Percentiles rank a stretch among this genome's conserved stretches.
Conservation (phyloP, 2,797 vertebrate genomes). For the Scleropages formosus region DNA sequence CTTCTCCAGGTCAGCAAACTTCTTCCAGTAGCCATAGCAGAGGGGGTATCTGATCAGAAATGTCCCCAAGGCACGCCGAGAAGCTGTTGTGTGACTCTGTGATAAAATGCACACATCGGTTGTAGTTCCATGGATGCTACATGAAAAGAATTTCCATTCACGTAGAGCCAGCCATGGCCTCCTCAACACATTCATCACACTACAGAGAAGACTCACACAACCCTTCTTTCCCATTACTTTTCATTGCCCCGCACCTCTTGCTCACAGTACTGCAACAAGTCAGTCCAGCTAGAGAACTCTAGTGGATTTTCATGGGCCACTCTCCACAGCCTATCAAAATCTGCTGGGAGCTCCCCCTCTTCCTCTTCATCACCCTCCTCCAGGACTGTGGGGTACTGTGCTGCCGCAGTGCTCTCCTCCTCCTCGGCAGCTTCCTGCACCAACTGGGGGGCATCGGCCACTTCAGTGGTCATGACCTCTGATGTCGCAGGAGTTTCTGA, state of each 20-base stretch:
- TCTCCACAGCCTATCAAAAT: conserved; percentile 76
- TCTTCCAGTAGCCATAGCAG: conserved; percentile 88
- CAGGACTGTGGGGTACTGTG: conserved; percentile 43
- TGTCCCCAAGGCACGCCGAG: conserved; percentile 69
- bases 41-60: conserved; percentile 78
- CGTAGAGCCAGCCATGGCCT: background rate
- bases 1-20: conserved; percentile 78
- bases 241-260: conserved; percentile 67
- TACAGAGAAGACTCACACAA: background rate
- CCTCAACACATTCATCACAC: background rate
- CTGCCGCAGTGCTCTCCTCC: conserved; percentile 26
- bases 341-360: conserved; percentile 64
- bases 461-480: conserved; percentile 4
- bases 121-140: background rate
- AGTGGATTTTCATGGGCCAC: conserved; percentile 67
- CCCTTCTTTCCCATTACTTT: no score
- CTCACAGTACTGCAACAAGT: conserved; percentile 79
- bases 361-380: conserved; percentile 53
- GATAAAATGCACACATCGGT: conserved; percentile 8
- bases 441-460: conserved; percentile 28
- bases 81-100: conserved; percentile 70
- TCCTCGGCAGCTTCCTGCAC: background rate
- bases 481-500: conserved; percentile 8
- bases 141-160: background rate
- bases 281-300: conserved; percentile 78